Evolutionary conservation across 1,140 invertebrate species (phyloP).

Genomic region (Sycophaga agraensis): DNA sequence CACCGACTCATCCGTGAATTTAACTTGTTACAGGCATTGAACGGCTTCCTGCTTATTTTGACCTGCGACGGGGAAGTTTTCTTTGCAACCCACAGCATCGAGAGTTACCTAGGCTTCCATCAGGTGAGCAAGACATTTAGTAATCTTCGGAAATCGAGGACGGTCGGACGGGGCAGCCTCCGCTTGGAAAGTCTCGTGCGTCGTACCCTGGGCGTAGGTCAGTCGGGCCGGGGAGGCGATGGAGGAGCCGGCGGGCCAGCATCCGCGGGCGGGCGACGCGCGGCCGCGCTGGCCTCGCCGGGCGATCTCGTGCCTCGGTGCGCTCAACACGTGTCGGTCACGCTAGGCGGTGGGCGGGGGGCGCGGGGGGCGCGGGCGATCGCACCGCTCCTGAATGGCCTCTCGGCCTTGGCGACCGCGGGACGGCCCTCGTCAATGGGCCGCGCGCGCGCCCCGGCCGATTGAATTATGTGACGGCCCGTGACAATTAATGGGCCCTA

Average conservation of each 20-base stretch:
- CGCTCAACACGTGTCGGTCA: conserved; percentile 52
- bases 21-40: conserved; percentile 91
- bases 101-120: conserved; percentile 99
- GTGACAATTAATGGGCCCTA: conserved; percentile 53
- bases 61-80: conserved; percentile 99
- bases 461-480: conserved; percentile 49
- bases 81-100: conserved; percentile 98
- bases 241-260: too few species aligned
- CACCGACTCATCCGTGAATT: neutral
- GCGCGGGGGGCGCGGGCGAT: too few species aligned
- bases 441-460: neutral
- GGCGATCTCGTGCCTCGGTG: conserved; percentile 45
- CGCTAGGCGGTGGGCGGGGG: conserved; percentile 34
- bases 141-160: too few species aligned
- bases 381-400: conserved; percentile 14
- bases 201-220: too few species aligned
- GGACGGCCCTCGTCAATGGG: too few species aligned
- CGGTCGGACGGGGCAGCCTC: too few species aligned
- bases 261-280: too few species aligned
- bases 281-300: too few species aligned
- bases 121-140: conserved; percentile 72
- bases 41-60: conserved; percentile 97
- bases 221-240: too few species aligned
- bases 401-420: conserved; percentile 8
- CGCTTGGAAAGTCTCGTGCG: too few species aligned